These are phyloP conservation scores for Rotaria socialis DNA, from an alignment of 2,888 invertebrate genomes.

Conservation along the genomic window DNA sequence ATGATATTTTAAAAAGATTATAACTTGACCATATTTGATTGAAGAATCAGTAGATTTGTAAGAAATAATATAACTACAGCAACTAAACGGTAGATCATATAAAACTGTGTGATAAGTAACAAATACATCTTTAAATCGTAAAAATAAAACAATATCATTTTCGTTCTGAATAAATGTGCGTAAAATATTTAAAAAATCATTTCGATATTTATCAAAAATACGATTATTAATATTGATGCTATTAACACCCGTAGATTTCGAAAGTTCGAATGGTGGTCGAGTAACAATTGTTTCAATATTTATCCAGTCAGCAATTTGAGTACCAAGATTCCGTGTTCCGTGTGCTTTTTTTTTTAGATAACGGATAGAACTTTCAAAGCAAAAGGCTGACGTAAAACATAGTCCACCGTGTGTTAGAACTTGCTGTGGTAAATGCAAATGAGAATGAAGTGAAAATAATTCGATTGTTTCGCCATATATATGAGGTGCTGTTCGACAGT, in stretches of 20 bases:
- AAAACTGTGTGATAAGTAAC: neutral
- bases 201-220: neutral
- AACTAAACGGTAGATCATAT: neutral
- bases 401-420: neutral
- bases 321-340: neutral
- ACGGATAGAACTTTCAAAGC: constrained; percentile 5
- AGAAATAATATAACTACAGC: neutral
- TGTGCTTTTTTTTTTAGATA: neutral
- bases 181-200: neutral
- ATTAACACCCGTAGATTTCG: neutral
- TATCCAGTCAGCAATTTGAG: neutral
- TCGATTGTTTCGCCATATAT: neutral
- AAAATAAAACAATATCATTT: neutral
- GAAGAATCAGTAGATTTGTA: neutral
- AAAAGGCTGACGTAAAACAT: neutral
- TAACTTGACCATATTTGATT: neutral
- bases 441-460: neutral
- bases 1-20: neutral
- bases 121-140: neutral
- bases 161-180: neutral
- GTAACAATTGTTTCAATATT: neutral
- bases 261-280: neutral
- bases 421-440: neutral
- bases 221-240: neutral
- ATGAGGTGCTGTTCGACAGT: neutral